Conservation (phyloP, 2,797 vertebrate species). For the Typhlichthys eigenmanni region DNA sequence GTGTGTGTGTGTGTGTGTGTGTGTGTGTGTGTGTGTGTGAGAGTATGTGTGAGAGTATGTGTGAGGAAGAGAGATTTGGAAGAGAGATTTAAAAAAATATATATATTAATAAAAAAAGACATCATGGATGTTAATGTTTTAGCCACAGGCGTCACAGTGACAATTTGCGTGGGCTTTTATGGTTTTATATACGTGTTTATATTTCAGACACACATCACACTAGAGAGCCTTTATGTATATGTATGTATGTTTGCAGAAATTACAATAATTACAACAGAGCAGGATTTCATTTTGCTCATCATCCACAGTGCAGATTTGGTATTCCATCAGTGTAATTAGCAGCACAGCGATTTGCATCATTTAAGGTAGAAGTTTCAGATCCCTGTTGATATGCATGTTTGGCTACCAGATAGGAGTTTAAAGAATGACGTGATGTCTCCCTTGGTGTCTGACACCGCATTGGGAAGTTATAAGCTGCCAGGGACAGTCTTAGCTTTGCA, state of each 20-base stretch:
- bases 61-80: neutral
- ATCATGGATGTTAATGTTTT: slow-evolving; percentile 15
- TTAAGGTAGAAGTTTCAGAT: slow-evolving; percentile 37
- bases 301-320: slow-evolving; percentile 22
- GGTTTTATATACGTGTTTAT: too few relatives aligned
- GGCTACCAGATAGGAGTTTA: slow-evolving; percentile 46
- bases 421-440: slow-evolving; percentile 27
- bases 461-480: slow-evolving; percentile 12
- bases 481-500: slow-evolving; percentile 22
- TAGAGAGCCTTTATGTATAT: neutral
- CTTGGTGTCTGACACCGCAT: slow-evolving; percentile 34
- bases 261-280: neutral
- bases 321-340: slow-evolving; percentile 41
- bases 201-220: too few relatives aligned
- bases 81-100: neutral
- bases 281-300: slow-evolving; percentile 9
- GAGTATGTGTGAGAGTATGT: neutral
- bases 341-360: slow-evolving; percentile 19
- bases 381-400: slow-evolving; percentile 45
- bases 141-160: too few relatives aligned
- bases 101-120: neutral
- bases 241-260: neutral
- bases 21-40: slow-evolving; percentile 7
- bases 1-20: slow-evolving; percentile 8
- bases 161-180: too few relatives aligned